Conservation (phyloP, 2,113 vertebrate genomes). For the Redunca redunca region DNA sequence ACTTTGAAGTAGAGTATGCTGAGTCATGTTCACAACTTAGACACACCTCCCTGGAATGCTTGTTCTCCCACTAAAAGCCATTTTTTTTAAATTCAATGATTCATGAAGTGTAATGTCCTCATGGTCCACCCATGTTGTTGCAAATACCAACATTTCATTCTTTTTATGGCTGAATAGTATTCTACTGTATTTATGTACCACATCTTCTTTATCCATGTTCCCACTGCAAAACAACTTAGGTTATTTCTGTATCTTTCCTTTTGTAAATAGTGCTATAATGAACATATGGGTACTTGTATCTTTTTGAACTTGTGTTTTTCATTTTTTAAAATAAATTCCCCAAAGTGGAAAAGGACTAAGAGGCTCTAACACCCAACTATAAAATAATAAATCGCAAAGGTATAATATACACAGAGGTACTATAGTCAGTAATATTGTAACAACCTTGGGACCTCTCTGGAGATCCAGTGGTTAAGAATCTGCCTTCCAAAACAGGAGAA, state of each 20-base stretch:
- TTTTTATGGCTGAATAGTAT: not conserved
- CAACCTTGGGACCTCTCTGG: not conserved
- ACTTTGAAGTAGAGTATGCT: not conserved
- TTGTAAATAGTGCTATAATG: not conserved
- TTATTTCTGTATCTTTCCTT: not conserved
- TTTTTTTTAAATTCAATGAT: not conserved
- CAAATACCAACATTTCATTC: not conserved
- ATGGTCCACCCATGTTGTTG: not conserved
- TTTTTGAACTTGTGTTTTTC: not conserved
- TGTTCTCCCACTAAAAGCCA: not conserved
- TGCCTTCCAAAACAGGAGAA: not conserved
- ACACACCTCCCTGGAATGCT: not conserved
- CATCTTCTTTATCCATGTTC: not conserved
- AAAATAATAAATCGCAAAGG: not conserved
- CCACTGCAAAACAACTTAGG: not conserved
- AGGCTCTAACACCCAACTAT: not conserved
- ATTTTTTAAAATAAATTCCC: not conserved
- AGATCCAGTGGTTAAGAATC: not conserved
- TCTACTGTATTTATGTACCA: not conserved
- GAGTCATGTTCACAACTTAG: not conserved
- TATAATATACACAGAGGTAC: not conserved
- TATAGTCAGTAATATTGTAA: not conserved
- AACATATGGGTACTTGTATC: not conserved
- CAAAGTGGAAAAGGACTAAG: not conserved
- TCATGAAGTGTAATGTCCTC: not conserved